Evolutionary conservation across 2,888 invertebrate genomes (phyloP).

Genomic region (Perdita meconis): DNA sequence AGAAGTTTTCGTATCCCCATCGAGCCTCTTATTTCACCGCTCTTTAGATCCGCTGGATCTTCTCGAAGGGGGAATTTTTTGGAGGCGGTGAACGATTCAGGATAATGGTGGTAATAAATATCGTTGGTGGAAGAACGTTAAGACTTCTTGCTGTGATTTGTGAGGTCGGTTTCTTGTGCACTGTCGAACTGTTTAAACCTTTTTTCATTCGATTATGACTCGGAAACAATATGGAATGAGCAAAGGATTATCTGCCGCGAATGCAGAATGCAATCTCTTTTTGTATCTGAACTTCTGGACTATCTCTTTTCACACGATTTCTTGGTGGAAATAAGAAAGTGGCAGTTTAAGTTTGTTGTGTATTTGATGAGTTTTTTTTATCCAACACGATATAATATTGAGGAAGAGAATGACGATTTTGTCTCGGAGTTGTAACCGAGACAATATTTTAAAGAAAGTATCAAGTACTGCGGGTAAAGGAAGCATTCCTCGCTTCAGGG

Average conservation of each 20-base stretch:
- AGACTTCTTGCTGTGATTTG: constrained; percentile 17
- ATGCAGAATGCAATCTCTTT: too few relatives aligned
- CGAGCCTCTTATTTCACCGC: constrained; percentile 19
- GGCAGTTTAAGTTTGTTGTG: too few relatives aligned
- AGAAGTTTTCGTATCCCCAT: constrained; percentile 32
- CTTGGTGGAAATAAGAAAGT: too few relatives aligned
- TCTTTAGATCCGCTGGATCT: neutral
- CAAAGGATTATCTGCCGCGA: too few relatives aligned
- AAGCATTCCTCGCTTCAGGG: neutral
- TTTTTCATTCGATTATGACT: neutral
- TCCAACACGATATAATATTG: too few relatives aligned
- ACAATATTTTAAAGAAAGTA: neutral
- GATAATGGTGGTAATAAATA: constrained; percentile 24
- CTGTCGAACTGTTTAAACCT: neutral
- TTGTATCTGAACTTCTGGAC: too few relatives aligned
- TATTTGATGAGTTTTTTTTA: too few relatives aligned
- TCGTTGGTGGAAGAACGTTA: constrained; percentile 4
- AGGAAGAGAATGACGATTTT: neutral
- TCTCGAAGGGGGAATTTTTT: constrained; percentile 6
- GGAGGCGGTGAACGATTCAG: constrained; percentile 13
- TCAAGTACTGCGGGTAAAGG: neutral
- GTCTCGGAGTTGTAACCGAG: constrained; percentile 1
- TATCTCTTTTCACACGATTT: too few relatives aligned
- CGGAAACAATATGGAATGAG: too few relatives aligned
- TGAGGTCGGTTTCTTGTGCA: neutral